Evolutionary conservation across 2,888 invertebrate genomes (phyloP).

Genomic region (Diaperis boleti): DNA sequence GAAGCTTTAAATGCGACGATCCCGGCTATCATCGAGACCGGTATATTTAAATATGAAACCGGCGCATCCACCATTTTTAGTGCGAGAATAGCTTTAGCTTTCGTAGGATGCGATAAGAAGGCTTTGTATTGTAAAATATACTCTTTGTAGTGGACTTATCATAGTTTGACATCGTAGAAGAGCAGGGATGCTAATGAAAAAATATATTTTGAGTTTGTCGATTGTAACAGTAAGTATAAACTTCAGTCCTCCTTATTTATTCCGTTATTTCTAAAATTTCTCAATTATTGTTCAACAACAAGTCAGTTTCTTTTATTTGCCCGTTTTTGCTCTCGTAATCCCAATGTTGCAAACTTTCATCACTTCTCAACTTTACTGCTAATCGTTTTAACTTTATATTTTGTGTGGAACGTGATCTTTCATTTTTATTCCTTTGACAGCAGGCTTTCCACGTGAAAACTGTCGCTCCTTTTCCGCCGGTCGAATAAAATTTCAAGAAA

Average conservation of each 20-base stretch:
- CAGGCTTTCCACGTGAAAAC: constrained; percentile 15
- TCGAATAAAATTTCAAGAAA: constrained; percentile 14
- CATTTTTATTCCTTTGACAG: constrained; percentile 30
- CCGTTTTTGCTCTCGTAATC: not conserved
- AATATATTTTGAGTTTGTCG: too few species aligned
- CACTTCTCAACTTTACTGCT: constrained; percentile 36
- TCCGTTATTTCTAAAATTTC: too few species aligned
- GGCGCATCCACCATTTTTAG: constrained; percentile 2
- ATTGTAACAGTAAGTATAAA: too few species aligned
- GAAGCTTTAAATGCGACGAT: constrained; percentile 11
- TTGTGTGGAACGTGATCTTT: constrained; percentile 35
- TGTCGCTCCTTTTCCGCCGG: not conserved
- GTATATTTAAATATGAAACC: not conserved
- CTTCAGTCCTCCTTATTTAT: too few species aligned
- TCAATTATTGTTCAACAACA: too few species aligned
- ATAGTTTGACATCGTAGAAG: too few species aligned
- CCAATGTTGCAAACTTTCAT: constrained; percentile 21
- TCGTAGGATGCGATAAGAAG: not conserved
- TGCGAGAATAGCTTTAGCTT: too few species aligned
- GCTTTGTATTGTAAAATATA: too few species aligned
- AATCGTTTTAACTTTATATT: constrained; percentile 39
- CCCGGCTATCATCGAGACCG: not conserved
- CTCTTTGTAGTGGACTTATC: too few species aligned
- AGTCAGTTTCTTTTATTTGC: too few species aligned
- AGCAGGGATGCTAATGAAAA: too few species aligned